Evolutionary conservation across 1,140 invertebrate species (phyloP).

Genomic region (Campoletis sonorensis): DNA sequence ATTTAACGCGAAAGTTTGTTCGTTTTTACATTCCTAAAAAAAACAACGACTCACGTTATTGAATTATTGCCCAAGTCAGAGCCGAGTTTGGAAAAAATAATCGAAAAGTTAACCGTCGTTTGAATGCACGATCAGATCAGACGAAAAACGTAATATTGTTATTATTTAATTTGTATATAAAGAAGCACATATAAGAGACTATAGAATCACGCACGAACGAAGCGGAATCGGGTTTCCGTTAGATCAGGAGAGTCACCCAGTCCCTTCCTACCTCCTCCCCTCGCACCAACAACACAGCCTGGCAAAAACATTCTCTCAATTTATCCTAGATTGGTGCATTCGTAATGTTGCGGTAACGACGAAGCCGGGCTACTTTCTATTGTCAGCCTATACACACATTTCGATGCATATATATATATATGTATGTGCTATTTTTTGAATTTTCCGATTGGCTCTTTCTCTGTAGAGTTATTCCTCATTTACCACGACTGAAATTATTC

Average conservation of each 20-base stretch:
- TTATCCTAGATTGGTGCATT: slow-evolving; percentile 25
- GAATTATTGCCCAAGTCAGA: no score
- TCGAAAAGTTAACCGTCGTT: no score
- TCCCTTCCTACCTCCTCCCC: no score
- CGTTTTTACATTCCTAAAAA: no score
- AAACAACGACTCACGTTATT: no score
- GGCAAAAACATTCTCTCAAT: slow-evolving; percentile 7
- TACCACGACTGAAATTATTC: not conserved
- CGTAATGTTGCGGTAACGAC: slow-evolving; percentile 13
- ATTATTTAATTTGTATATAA: not conserved
- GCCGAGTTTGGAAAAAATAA: no score
- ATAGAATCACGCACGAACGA: not conserved
- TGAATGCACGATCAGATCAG: no score
- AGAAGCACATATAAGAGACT: not conserved
- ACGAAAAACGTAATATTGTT: no score
- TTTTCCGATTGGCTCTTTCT: not conserved
- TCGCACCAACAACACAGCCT: not conserved
- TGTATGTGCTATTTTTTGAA: no score
- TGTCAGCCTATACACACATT: not conserved
- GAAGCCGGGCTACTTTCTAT: slow-evolving; percentile 17
- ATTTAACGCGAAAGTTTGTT: no score
- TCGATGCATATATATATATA: not conserved
- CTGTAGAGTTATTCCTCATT: not conserved
- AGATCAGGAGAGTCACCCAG: not conserved
- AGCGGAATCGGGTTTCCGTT: not conserved